Base-by-base conservation (phyloP, 2,888 invertebrate genomes). In the Perdita meconis region DNA sequence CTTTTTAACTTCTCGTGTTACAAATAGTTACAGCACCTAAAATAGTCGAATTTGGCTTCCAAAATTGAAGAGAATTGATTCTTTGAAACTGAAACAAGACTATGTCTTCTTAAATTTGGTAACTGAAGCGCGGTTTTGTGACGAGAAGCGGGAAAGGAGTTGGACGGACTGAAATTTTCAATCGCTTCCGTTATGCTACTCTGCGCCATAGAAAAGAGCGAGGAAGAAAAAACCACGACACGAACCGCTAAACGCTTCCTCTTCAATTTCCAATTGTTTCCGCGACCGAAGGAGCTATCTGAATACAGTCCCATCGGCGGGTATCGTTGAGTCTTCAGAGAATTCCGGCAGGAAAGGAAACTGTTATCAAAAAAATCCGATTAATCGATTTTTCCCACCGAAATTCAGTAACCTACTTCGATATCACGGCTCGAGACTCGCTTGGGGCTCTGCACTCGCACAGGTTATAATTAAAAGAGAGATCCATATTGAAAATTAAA, bases 201-300 rank as follows among this genome's bases (percentile, higher is more conserved):
- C 47, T 22, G 19, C 10, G 19, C n/a, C n/a, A 8, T 16, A 10
- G 44, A 19, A 47, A 47, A 16, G 22, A 47, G 22, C 53, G n/a
- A 8, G 12, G 24, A 8, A 13, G 4, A 2, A 36, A 13, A 60
- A 60, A 38, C 60, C 42, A 55, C 47, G 53, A 64, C 64, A 38
- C 63, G 44, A 47, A 53, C 61, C 55, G 51, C 12, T 24, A 36
- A 16, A 12, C 50, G 40, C 64, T 75, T 65, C 36, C 61, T 65
- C 75, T 44, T 60, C 75, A 44, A 38, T 64, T 55, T 40, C 26
- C 65, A 42, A 75, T 75, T 75, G 69, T 70, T 75, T 60, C 65
- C 69, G 59, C 51, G 56, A 16, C 36, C 55, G 40, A 13, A 24
- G 16, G 30, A 59, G 19, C 19, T 30, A 34, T 26, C 38, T 10